These are phyloP conservation scores for Pseudochirops corinnae DNA, from an alignment of 2,797 vertebrate genomes.

Conservation along the genomic window DNA sequence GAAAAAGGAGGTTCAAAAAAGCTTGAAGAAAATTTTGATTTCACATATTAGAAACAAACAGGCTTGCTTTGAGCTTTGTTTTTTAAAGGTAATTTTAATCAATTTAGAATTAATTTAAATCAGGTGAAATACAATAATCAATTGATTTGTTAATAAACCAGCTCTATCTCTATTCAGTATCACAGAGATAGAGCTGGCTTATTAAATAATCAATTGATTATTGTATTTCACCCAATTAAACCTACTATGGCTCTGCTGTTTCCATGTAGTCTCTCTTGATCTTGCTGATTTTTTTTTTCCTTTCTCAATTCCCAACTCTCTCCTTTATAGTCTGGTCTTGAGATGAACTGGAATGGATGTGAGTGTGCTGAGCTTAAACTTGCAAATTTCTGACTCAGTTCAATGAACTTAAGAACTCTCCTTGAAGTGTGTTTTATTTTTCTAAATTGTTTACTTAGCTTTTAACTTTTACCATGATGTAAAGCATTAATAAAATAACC, in stretches of 20 bases:
- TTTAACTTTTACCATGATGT: constrained; percentile 6
- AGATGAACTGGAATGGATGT: neutral
- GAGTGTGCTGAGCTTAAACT: neutral
- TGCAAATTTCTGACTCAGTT: neutral
- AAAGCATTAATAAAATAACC: neutral
- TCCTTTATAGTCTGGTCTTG: neutral
- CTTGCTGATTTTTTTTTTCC: constrained; percentile 3
- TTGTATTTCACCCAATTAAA: neutral
- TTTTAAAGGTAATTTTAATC: neutral
- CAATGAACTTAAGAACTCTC: constrained; percentile 17
- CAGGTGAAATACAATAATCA: too few species aligned
- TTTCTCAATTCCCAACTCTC: neutral
- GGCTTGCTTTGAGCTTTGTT: neutral
- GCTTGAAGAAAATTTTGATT: neutral
- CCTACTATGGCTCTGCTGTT: neutral
- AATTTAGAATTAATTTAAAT: neutral
- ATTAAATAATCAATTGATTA: neutral
- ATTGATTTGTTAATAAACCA: too few species aligned
- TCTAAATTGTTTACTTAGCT: constrained; percentile 3
- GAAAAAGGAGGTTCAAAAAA: neutral
- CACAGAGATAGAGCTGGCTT: neutral
- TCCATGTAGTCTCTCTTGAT: neutral
- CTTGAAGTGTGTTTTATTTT: neutral
- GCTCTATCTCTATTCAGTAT: neutral
- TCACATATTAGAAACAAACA: neutral